These are phyloP conservation scores for Coptotermes formosanus DNA, from an alignment of 1,140 invertebrate genomes.

Conservation along the genomic window DNA sequence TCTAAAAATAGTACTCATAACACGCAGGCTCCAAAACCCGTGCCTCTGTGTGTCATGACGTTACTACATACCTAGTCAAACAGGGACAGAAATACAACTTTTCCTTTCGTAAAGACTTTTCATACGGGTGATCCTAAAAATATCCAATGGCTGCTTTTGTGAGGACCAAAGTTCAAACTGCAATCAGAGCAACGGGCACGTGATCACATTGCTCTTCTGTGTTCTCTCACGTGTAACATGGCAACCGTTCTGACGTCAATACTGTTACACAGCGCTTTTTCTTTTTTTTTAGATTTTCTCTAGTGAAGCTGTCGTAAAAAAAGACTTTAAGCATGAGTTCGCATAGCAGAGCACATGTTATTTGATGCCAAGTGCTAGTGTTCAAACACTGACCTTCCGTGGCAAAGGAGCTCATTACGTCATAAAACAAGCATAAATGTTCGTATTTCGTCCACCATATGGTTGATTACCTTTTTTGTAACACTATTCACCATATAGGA, in stretches of 20 bases:
- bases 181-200: not conserved
- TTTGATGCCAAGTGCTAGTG: not conserved
- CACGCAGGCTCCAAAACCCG: not conserved
- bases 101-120: conserved; percentile 17
- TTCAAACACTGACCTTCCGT: too few species aligned
- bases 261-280: not conserved
- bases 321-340: not conserved
- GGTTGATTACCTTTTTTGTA: too few species aligned
- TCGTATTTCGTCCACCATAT: too few species aligned
- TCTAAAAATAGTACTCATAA: not conserved
- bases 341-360: not conserved
- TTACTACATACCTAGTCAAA: not conserved
- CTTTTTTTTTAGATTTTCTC: not conserved
- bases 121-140: not conserved
- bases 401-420: too few species aligned
- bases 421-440: too few species aligned
- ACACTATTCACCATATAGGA: too few species aligned
- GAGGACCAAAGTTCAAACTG: conserved; percentile 15
- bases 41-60: not conserved
- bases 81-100: conserved; percentile 16
- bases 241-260: not conserved
- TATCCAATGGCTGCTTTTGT: not conserved
- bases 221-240: not conserved
- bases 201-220: not conserved
- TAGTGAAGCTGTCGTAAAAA: not conserved